Evolutionary conservation across 2,888 invertebrate species (phyloP).

Genomic region (Lasioglossum villosulum): DNA sequence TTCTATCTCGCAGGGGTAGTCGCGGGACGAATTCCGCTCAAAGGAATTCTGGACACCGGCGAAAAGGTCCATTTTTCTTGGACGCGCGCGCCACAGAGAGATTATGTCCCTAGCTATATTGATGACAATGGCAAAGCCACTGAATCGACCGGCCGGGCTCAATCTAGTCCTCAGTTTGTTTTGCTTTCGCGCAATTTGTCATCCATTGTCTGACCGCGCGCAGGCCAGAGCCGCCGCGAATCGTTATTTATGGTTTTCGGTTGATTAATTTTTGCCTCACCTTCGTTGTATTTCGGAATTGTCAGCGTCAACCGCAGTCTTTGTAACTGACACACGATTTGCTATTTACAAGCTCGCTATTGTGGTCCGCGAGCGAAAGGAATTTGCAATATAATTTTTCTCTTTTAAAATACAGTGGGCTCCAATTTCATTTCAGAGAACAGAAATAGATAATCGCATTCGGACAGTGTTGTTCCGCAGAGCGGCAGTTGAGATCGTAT

Average conservation of each 20-base stretch:
- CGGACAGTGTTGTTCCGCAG: not conserved
- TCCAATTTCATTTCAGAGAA: not conserved
- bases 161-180: slow-evolving; percentile 78
- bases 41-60: slow-evolving; percentile 55
- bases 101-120: slow-evolving; percentile 76
- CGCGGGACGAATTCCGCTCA: slow-evolving; percentile 23
- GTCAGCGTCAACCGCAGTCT: slow-evolving; percentile 46
- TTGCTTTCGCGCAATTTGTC: slow-evolving; percentile 81
- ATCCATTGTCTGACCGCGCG: slow-evolving; percentile 79
- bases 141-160: slow-evolving; percentile 70
- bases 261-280: slow-evolving; percentile 79
- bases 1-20: not conserved
- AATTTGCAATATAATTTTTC: not conserved
- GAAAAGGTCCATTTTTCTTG: slow-evolving; percentile 75
- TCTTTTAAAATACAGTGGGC: not conserved
- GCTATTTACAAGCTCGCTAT: slow-evolving; percentile 41
- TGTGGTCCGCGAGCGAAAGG: not conserved
- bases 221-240: slow-evolving; percentile 62
- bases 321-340: slow-evolving; percentile 45
- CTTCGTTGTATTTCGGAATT: slow-evolving; percentile 61
- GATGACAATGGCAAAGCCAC: slow-evolving; percentile 73
- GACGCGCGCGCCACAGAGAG: slow-evolving; percentile 57
- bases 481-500: slow-evolving; percentile 36
- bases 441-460: not conserved
- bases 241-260: slow-evolving; percentile 80